Base-by-base conservation (phyloP, 2,113 vertebrate genomes). In the Pterocles orientalis region DNA sequence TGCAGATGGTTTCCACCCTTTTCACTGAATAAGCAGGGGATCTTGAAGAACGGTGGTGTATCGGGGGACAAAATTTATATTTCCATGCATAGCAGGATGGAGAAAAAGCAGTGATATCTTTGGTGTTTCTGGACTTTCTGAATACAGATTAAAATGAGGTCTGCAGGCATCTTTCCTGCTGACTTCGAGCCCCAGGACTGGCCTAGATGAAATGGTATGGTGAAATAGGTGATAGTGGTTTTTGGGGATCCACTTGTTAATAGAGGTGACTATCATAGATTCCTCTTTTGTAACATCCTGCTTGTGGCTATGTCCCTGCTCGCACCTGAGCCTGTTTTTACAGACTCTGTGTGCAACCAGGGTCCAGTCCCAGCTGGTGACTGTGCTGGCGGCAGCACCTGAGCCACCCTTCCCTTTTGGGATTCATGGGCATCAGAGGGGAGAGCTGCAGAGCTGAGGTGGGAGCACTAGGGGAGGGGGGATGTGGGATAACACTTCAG, bases 271-370 rank as follows among this genome's bases (percentile, higher is more conserved):
- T 13, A 3, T 33, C 7, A 54, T 9, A 41, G 86, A 80, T 36
- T 65, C 21, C 23, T 9, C 7, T 62, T 65, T 70, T 41, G 6
- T 21, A 61, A 12, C 33, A 56, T 11, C n/a, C 54, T 76, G 36
- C 50, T 80, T 2, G 5, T 62, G 56, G 26, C 19, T 90, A 7
- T 6, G 7, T 36, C 20, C 19, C 41, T 2, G 6, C 13, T 69
- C 0, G 0, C 7, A 3, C 26, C 26, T 3, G 1, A 36, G 10
- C 5, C 66, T 12, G 6, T 3, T 0, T 79, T 86, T 12, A 3
- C 62, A 86, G 45, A 3, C 15, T 58, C 9, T 26, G 12, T 12
- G 6, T 62, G 18, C 0, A 7, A 1, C 12, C 25, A 51, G 21
- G 39, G 3, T 18, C 9, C 3, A 2, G 25, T 39, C 25, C 71